These are phyloP conservation scores for Drosophila auraria DNA, from an alignment of 1,140 invertebrate genomes.

Conservation along the genomic window DNA sequence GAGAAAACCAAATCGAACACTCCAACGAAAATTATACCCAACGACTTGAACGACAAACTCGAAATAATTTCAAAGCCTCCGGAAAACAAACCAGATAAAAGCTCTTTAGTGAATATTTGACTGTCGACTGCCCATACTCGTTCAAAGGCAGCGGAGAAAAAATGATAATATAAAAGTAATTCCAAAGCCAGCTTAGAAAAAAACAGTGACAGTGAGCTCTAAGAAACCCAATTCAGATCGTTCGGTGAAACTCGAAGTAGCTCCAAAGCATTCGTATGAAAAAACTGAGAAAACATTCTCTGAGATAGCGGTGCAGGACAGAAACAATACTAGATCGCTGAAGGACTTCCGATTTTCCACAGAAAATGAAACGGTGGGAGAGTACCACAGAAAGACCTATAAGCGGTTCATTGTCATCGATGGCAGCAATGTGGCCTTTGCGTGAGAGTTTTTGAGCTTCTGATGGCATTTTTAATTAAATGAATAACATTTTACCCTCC, in stretches of 20 bases:
- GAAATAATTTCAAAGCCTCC: too few relatives aligned
- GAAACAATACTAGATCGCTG: not conserved
- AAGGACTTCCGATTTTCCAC: conserved; percentile 34
- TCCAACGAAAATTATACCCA: too few relatives aligned
- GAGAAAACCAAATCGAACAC: too few relatives aligned
- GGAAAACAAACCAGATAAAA: too few relatives aligned
- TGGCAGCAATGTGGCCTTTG: conserved; percentile 96
- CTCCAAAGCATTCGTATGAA: too few relatives aligned
- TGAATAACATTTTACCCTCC: too few relatives aligned
- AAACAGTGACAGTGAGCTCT: not conserved
- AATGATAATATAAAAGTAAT: not conserved
- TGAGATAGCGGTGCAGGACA: too few relatives aligned
- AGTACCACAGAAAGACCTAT: conserved; percentile 72
- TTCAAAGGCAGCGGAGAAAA: too few relatives aligned
- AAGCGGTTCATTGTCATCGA: conserved; percentile 93
- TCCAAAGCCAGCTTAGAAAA: not conserved
- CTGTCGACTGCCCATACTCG: conserved; percentile 18
- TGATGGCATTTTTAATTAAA: not conserved
- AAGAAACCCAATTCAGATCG: not conserved
- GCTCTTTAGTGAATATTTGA: not conserved
- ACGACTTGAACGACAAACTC: too few relatives aligned
- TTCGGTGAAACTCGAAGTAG: conserved; percentile 26
- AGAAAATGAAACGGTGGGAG: conserved; percentile 48
- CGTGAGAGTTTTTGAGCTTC: conserved; percentile 87
- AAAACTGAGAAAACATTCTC: too few relatives aligned